Percentiles rank a stretch among this genome's conserved stretches.
phyloP scores from a whole-genome alignment of 2,113 vertebrate species.

The Neofelis nebulosa region DNA sequence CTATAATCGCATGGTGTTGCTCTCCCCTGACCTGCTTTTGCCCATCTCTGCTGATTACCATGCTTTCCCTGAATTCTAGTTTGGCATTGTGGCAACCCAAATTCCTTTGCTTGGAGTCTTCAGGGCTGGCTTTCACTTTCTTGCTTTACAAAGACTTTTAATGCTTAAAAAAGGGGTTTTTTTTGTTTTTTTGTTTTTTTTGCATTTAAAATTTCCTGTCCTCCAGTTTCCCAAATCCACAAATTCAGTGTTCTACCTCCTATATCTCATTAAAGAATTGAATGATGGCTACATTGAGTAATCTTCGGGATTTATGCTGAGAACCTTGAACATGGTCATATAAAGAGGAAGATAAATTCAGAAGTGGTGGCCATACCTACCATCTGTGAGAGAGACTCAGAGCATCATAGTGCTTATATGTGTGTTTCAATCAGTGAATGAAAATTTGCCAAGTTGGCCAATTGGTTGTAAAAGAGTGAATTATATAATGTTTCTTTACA shows the following conservation, averaged over 20 bases:
- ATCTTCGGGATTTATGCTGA: neutral
- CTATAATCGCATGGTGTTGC: rapidly evolving
- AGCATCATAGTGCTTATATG: neutral
- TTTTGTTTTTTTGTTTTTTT: neutral
- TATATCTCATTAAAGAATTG: neutral
- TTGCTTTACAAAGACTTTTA: neutral
- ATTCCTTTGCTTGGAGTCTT: neutral
- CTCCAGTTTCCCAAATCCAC: neutral
- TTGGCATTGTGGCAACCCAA: neutral
- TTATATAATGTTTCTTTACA: neutral
- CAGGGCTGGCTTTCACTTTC: neutral
- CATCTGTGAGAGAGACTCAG: neutral
- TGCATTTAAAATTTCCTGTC: neutral
- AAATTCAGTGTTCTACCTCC: neutral
- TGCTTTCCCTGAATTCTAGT: neutral
- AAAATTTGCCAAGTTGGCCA: neutral
- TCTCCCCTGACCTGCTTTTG: neutral
- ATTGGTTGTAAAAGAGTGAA: neutral
- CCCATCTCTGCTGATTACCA: neutral
- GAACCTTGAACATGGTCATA: neutral
- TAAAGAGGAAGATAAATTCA: neutral
- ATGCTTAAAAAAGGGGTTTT: neutral
- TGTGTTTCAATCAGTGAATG: neutral
- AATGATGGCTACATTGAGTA: neutral
- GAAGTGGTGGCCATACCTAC: neutral